Conservation (phyloP, 1,140 invertebrate species). For the Anthonomus grandis region DNA sequence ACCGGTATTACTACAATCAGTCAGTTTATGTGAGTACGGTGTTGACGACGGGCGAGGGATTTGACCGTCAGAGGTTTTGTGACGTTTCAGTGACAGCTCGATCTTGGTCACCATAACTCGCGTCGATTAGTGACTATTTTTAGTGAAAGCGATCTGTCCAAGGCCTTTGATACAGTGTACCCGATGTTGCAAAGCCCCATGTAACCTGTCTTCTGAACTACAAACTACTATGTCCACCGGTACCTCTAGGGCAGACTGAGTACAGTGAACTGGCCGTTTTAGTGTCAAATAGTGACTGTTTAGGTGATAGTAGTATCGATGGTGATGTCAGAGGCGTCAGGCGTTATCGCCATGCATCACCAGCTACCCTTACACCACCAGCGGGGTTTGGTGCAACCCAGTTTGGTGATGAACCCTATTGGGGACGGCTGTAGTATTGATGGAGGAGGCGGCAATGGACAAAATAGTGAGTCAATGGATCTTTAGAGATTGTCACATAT, state of each 20-base stretch:
- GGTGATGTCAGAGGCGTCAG: constrained; percentile 57
- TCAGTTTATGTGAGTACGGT: constrained; percentile 20
- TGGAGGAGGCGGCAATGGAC: constrained; percentile 28
- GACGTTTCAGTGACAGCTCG: too few species aligned
- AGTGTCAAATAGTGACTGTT: constrained; percentile 6
- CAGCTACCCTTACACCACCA: constrained; percentile 55
- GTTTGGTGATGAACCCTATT: constrained; percentile 56
- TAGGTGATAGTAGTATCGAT: constrained; percentile 42
- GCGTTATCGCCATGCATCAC: constrained; percentile 59
- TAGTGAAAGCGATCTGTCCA: too few species aligned
- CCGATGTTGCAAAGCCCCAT: too few species aligned
- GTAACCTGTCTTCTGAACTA: too few species aligned
- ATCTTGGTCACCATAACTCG: too few species aligned
- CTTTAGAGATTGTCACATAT: too few species aligned
- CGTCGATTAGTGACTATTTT: too few species aligned
- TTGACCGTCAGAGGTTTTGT: constrained; percentile 4
- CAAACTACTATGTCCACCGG: too few species aligned
- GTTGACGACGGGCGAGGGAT: constrained; percentile 7
- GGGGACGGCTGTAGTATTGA: constrained; percentile 46
- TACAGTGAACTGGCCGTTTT: too few species aligned
- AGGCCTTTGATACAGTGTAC: too few species aligned
- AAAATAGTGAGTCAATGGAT: constrained; percentile 48
- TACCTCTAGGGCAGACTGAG: too few species aligned
- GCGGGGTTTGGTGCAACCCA: constrained; percentile 56
- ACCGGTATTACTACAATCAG: constrained; percentile 23